These are phyloP conservation scores for Rhamphomyia laevipes DNA, from an alignment of 2,888 invertebrate genomes.

Conservation along the genomic window DNA sequence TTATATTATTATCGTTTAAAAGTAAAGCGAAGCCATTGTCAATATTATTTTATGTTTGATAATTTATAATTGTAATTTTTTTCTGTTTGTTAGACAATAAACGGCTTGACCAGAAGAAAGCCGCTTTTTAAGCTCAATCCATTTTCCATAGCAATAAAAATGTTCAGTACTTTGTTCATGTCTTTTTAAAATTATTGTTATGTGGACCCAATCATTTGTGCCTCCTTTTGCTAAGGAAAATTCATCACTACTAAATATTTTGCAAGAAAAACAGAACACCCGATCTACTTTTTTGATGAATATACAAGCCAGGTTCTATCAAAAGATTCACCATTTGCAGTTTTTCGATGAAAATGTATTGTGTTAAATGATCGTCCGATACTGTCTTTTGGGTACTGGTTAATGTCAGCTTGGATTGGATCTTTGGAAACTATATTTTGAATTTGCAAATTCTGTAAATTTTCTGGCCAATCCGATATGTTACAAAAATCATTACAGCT, in stretches of 20 bases:
- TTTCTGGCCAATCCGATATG: neutral
- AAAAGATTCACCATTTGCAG: neutral
- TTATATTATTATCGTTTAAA: too few species aligned
- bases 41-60: too few species aligned
- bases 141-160: neutral
- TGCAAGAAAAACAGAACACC: constrained; percentile 1
- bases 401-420: neutral
- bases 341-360: neutral
- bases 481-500: neutral
- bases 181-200: neutral
- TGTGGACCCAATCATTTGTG: neutral
- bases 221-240: neutral
- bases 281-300: neutral
- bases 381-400: neutral
- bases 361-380: neutral
- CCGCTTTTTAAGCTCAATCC: neutral
- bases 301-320: neutral
- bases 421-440: constrained; percentile 1
- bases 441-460: neutral
- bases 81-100: constrained; percentile 2
- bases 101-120: constrained; percentile 2
- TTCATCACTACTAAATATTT: neutral
- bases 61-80: too few species aligned
- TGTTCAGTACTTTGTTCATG: neutral
- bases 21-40: too few species aligned